Evolutionary conservation across 1,140 invertebrate species (phyloP).

Genomic region (Nymphalis io): DNA sequence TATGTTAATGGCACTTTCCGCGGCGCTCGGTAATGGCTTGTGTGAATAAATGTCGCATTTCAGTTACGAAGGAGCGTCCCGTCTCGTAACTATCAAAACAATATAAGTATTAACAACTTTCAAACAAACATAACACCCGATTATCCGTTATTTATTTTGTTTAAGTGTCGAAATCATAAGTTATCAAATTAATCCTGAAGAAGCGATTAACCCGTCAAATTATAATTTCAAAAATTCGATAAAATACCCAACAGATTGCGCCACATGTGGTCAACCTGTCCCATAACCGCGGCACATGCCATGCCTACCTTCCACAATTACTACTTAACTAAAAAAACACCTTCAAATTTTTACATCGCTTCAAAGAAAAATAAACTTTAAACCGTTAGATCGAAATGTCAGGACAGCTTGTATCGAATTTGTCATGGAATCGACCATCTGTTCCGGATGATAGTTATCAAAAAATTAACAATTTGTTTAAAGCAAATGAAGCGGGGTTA

Average conservation of each 20-base stretch:
- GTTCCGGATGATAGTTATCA: constrained; percentile 79
- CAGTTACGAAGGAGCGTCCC: constrained; percentile 41
- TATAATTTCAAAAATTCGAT: constrained; percentile 69
- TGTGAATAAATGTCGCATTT: constrained; percentile 67
- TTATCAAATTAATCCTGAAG: constrained; percentile 63
- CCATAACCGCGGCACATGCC: constrained; percentile 77
- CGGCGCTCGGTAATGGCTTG: constrained; percentile 65
- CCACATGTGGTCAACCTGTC: constrained; percentile 80
- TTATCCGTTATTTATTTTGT: constrained; percentile 14
- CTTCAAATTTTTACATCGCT: constrained; percentile 38
- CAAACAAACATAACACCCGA: constrained; percentile 16
- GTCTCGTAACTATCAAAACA: constrained; percentile 19
- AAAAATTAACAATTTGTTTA: constrained; percentile 81
- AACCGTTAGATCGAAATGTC: constrained; percentile 13
- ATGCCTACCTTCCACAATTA: constrained; percentile 70
- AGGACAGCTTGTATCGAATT: constrained; percentile 28
- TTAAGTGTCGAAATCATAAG: constrained; percentile 46
- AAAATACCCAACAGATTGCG: constrained; percentile 70
- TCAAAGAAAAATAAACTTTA: constrained; percentile 33
- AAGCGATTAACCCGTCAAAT: constrained; percentile 66
- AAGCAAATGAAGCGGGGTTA: constrained; percentile 77
- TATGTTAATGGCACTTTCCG: constrained; percentile 77
- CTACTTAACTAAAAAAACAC: constrained; percentile 63
- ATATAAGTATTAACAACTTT: constrained; percentile 9
- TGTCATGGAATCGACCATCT: constrained; percentile 63